These are phyloP conservation scores for Campoletis sonorensis DNA, from an alignment of 1,140 invertebrate species.

Conservation along the genomic window DNA sequence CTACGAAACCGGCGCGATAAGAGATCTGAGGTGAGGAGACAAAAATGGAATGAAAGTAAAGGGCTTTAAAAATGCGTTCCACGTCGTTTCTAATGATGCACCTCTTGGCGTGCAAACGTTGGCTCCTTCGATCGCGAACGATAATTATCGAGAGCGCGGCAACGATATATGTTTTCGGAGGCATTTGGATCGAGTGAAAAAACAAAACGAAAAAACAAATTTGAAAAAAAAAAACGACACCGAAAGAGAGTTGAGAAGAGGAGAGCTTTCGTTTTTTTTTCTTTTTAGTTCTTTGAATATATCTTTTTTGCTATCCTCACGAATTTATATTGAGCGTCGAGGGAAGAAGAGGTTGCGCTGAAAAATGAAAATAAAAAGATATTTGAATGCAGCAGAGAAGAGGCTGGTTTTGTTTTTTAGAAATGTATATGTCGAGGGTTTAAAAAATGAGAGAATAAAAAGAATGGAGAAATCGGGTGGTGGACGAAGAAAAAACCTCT, in stretches of 20 bases:
- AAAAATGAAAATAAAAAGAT: no score
- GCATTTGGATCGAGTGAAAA: constrained; percentile 6
- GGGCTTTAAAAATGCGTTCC: constrained; percentile 32
- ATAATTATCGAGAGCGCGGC: constrained; percentile 37
- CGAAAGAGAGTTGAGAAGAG: neutral
- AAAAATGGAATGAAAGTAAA: neutral
- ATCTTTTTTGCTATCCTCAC: no score
- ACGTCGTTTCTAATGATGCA: constrained; percentile 28
- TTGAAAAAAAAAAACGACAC: no score
- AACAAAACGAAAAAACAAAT: neutral
- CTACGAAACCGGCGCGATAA: neutral
- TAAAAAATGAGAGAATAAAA: no score
- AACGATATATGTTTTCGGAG: constrained; percentile 38
- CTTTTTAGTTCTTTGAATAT: neutral
- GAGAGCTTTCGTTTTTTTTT: neutral
- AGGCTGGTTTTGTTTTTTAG: no score
- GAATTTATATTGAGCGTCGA: no score
- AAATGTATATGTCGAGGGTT: no score
- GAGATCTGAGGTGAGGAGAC: neutral
- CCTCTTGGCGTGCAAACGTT: neutral
- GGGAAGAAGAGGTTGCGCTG: no score
- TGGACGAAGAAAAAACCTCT: neutral
- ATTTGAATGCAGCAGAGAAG: no score
- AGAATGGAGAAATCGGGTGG: neutral
- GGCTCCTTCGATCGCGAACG: constrained; percentile 9